Percentiles rank a stretch among this genome's conserved stretches.
These are phyloP conservation scores for Babylonia areolata DNA, from an alignment of 1,140 invertebrate genomes.

Conservation along the genomic window DNA sequence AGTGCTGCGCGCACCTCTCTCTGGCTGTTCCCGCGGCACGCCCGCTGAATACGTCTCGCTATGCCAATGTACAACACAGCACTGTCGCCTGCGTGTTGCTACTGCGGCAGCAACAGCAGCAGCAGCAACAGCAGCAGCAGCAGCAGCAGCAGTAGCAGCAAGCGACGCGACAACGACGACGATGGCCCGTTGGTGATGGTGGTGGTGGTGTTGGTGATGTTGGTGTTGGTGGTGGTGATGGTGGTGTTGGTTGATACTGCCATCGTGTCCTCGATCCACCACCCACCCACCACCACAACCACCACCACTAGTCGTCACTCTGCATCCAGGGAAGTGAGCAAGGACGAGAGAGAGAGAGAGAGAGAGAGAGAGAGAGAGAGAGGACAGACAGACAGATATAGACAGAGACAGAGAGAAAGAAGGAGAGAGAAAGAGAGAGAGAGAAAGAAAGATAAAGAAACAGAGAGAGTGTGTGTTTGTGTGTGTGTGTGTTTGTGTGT, in stretches of 20 bases:
- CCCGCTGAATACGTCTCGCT: not conserved
- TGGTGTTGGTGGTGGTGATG: not conserved
- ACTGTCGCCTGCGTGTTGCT: not conserved
- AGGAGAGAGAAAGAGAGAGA: not conserved
- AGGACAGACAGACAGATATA: not conserved
- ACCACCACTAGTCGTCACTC: too few relatives aligned
- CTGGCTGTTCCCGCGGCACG: not conserved
- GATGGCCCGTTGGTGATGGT: not conserved
- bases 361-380: not conserved
- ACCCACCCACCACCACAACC: too few relatives aligned
- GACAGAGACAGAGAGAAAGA: not conserved
- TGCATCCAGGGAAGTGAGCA: not conserved
- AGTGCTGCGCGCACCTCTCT: not conserved
- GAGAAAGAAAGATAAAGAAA: too few relatives aligned
- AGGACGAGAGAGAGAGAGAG: not conserved
- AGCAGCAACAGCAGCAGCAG: too few relatives aligned
- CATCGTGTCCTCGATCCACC: not conserved
- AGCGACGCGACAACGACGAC: not conserved
- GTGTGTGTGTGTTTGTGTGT: too few relatives aligned
- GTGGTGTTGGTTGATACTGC: not conserved
- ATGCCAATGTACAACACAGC: not conserved
- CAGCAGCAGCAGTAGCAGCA: too few relatives aligned
- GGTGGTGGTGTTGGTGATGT: not conserved
- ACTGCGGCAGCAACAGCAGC: too few relatives aligned
- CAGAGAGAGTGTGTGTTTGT: too few relatives aligned